Evolutionary conservation across 2,797 vertebrate genomes (phyloP).

Genomic region (Schizopygopsis malacanthus): DNA sequence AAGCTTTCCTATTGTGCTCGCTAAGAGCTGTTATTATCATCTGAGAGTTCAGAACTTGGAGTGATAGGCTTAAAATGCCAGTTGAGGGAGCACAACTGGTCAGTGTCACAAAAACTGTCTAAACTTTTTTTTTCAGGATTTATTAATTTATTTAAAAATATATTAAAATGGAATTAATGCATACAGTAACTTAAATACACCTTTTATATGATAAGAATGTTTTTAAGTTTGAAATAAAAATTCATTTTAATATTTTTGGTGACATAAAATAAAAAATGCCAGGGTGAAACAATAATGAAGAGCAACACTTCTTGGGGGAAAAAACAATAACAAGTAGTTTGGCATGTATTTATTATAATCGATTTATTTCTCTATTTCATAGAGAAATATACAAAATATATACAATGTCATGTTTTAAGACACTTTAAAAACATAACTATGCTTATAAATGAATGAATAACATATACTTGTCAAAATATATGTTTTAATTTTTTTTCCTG

Average conservation of each 20-base stretch:
- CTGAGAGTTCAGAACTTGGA: not conserved
- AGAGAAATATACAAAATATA: not conserved
- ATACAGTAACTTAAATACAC: not conserved
- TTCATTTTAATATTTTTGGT: not conserved
- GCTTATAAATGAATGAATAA: not conserved
- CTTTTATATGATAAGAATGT: not conserved
- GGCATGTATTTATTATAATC: not conserved
- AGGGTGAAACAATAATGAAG: not conserved
- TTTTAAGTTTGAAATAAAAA: not conserved
- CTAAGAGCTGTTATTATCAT: conserved; percentile 28
- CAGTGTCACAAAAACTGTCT: not conserved
- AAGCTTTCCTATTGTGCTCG: conserved; percentile 12
- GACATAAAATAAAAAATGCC: not conserved
- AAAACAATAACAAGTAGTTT: too few relatives aligned
- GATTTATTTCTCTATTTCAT: not conserved
- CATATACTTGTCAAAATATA: not conserved
- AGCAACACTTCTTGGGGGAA: not conserved
- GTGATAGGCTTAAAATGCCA: not conserved
- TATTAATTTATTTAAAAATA: not conserved
- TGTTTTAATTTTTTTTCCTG: not conserved
- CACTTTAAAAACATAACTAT: not conserved
- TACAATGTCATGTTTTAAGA: not conserved
- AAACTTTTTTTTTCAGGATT: not conserved
- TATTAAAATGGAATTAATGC: not conserved
- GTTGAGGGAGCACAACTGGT: not conserved